Evolutionary conservation across 2,888 invertebrate species (phyloP).

Genomic region (Oscheius sp.): DNA sequence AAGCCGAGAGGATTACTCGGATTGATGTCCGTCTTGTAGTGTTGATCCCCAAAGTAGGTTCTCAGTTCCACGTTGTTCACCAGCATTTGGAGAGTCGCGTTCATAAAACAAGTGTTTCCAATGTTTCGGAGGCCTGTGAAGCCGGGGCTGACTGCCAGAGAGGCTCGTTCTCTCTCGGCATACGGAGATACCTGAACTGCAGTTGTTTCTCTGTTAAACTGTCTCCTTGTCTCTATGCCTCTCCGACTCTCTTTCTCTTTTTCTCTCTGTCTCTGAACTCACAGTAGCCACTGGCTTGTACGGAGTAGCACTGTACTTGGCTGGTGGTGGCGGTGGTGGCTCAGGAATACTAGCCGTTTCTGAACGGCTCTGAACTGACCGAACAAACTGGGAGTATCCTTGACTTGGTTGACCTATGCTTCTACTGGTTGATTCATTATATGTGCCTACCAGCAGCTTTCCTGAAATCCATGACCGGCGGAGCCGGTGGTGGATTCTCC

Average conservation of each 20-base stretch:
- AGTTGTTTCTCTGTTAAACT: no score
- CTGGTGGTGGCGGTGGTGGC: constrained; percentile 1
- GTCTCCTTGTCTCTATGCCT: no score
- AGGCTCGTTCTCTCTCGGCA: constrained; percentile 32
- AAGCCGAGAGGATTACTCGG: constrained; percentile 74
- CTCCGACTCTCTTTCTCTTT: no score
- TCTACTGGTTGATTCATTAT: neutral
- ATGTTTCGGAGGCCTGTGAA: constrained; percentile 76
- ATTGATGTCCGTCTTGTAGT: constrained; percentile 76
- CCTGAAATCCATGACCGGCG: constrained; percentile 30
- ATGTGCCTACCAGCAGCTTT: constrained; percentile 9
- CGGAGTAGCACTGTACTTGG: constrained; percentile 7
- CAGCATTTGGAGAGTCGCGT: constrained; percentile 76
- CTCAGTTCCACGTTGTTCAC: constrained; percentile 76
- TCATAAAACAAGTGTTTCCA: constrained; percentile 78
- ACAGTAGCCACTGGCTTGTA: constrained; percentile 35
- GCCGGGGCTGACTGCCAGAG: constrained; percentile 70
- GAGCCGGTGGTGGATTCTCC: constrained; percentile 3
- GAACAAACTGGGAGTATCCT: constrained; percentile 30
- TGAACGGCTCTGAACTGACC: constrained; percentile 13
- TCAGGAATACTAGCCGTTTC: constrained; percentile 11
- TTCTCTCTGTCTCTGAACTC: neutral
- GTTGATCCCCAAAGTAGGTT: constrained; percentile 76
- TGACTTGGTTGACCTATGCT: constrained; percentile 18
- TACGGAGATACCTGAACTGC: constrained; percentile 26